Base-by-base conservation (phyloP, 2,113 vertebrate species). In the Tylochromis polylepis region DNA sequence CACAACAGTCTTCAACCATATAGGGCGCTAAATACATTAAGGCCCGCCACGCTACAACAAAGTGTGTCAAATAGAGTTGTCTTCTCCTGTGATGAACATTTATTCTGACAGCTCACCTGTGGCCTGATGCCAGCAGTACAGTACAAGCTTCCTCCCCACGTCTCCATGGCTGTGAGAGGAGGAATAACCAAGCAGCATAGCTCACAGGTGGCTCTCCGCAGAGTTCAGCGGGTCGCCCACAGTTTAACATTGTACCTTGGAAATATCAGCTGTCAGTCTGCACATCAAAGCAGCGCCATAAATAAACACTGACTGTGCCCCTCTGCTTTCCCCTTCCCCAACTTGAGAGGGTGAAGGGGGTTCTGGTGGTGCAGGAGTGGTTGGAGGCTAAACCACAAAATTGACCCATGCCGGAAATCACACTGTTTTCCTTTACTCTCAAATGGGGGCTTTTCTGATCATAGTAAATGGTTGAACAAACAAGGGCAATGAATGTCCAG, bases 361-460 rank as follows among this genome's bases (percentile, higher is more conserved):
- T 22, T 18, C 1, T 59, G 57, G 27, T 3, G 57, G 60, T 20
- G 78, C 14, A 20, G 65, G n/a, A 51, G 36, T 2, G 59, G 34
- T 75, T 20, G 55, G 46, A 87, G 24, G 31, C 22, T n/a, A 11
- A 72, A 79, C 92, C 82, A 8, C 92, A 89, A 88, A 86, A 83
- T 14, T n/a, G 83, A 91, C 88, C 90, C 29, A 34, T 43, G 78
- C 80, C 84, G 95, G 94, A 96, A 95, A 94, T 91, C 88, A 84
- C 67, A 5, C 77, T 94, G 92, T 94, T 95, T 96, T 93, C 59
- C 85, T 94, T 92, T 81, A 88, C 91, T 95, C 93, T 94, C 91
- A 87, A 90, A 94, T 80, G 92, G 88, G 85, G 79, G 43, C 72
- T 88, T 86, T 87, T 89, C 83, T 84, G 81, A 93, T 90, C 83